Evolutionary conservation across 2,888 invertebrate genomes (phyloP), one percentile per base, ranked within the genome.

Genomic region (Metopia argyrocephala): DNA sequence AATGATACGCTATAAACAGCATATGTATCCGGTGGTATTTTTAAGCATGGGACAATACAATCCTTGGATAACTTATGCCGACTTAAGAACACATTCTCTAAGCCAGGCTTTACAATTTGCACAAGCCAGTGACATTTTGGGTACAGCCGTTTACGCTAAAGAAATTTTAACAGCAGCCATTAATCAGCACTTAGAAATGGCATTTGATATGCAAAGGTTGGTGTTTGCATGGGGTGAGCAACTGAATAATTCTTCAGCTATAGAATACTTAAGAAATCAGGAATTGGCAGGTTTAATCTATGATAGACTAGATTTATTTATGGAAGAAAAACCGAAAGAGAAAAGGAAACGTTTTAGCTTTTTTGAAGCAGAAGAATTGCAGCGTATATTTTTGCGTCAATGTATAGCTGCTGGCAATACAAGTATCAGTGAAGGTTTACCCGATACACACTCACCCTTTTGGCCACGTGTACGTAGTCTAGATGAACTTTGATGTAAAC

Each of bases 211-310:
- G 6, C 95, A 95, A 12, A 93, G 98, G 69, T 94, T 97, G 1
- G 93, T 97, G 76, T 99, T 99, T 90, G 96, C 97, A 84, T 99
- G 98, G 98, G 98, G 98, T 23, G 97, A 97, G 84, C 96, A 97
- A 86, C 96, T 97, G 87, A 96, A 96, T 85, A 94, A 96, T 89
- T 94, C 93, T 71, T 93, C 93, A 56, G 95, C 95, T 0, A 95
- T 98, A 62, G 94, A 94, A 85, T 94, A 94, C 86, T 93, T 98
- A 56, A 97, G 97, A 87, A 93, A 94, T 71, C 92, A 96, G 84
- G 97, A 97, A 18, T 93, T 98, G 18, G 96, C 98, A 86, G 99
- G 97, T 25, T 94, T 99, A 65, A 98, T 99, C 86, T 98, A 98
- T 88, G 98, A 99, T 90, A 96, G 97, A 87, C 94, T 96, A 56